Evolutionary conservation across 2,797 vertebrate species (phyloP), one percentile per base, ranked within the genome.

Genomic region (Miopithecus talapoin): DNA sequence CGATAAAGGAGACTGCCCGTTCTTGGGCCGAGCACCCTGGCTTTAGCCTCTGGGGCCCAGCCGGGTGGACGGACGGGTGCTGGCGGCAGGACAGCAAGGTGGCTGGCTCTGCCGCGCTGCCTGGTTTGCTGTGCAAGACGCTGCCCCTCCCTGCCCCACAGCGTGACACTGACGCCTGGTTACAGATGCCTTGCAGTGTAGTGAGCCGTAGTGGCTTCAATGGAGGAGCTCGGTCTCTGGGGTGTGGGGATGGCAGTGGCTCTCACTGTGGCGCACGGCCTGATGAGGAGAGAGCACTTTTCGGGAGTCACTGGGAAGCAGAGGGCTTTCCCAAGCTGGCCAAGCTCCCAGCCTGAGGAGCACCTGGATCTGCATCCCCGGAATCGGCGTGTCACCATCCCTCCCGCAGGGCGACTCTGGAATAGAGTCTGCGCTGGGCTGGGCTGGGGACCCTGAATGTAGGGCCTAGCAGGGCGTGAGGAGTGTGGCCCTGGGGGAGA

Each of bases 1-100:
- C 46, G 88, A 30, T 55, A 68, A 68, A 95, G 61, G 81, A 97
- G 96, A 81, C 26, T 50, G 79, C 81, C 90, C 28, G 78, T 86
- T 93, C 92, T 85, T 24, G 53, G 78, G 19, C 86, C 57, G 33
- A 89, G 84, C 21, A 61, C n/a, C 50, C 61, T 36, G 83, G 53
- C 41, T 84, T 61, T 19, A 30, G 59, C 33, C 88, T 53, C 26
- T 8, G 13, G 30, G 64, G 43, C 33, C 7, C 3, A 1, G 55
- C 70, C 4, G 0, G 30, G 81, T 64, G 43, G 16, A 6, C 17
- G 80, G 30, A 36, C 6, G 36, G n/a, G 68, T 61, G 85, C 13
- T 70, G 86, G 75, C 14, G 30, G 48, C 55, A 11, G 33, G 48
- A 3, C 33, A 5, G 81, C 4, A 5, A 36, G 21, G 24, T 39